Evolutionary conservation across 2,797 vertebrate species (phyloP).

Genomic region (Rhabdomys pumilio): DNA sequence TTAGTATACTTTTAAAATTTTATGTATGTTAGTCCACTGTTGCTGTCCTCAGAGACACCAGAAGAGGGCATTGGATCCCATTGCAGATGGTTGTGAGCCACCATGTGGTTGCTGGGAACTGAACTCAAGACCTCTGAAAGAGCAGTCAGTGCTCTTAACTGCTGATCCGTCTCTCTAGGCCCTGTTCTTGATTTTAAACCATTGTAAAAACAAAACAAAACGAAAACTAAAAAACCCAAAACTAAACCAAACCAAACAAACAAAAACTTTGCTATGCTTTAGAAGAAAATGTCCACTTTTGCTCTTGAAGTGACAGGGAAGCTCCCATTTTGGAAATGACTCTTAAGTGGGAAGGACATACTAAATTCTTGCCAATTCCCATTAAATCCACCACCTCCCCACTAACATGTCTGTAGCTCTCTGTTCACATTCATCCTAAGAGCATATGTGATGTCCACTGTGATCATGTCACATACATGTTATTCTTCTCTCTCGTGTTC

Average conservation of each 20-base stretch:
- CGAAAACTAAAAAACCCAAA: too few relatives aligned
- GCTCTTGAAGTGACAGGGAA: neutral
- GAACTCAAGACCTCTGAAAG: too few relatives aligned
- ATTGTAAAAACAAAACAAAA: too few relatives aligned
- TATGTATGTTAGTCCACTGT: too few relatives aligned
- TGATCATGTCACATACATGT: neutral
- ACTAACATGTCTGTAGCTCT: neutral
- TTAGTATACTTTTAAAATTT: neutral
- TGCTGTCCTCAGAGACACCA: too few relatives aligned
- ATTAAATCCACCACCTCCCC: neutral
- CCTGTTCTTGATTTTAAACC: too few relatives aligned
- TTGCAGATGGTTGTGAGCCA: too few relatives aligned
- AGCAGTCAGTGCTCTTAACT: too few relatives aligned
- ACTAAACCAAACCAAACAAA: too few relatives aligned
- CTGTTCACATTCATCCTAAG: neutral
- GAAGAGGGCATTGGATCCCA: too few relatives aligned
- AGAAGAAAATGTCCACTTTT: slow-evolving; percentile 13
- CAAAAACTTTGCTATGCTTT: neutral
- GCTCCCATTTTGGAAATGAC: neutral
- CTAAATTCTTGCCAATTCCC: neutral
- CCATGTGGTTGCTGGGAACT: too few relatives aligned
- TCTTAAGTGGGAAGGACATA: neutral
- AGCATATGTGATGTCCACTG: neutral
- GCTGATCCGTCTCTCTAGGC: too few relatives aligned
- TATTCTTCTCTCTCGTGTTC: neutral